These are phyloP conservation scores for Abscondita cerata DNA, from an alignment of 2,888 invertebrate species.

Conservation along the genomic window DNA sequence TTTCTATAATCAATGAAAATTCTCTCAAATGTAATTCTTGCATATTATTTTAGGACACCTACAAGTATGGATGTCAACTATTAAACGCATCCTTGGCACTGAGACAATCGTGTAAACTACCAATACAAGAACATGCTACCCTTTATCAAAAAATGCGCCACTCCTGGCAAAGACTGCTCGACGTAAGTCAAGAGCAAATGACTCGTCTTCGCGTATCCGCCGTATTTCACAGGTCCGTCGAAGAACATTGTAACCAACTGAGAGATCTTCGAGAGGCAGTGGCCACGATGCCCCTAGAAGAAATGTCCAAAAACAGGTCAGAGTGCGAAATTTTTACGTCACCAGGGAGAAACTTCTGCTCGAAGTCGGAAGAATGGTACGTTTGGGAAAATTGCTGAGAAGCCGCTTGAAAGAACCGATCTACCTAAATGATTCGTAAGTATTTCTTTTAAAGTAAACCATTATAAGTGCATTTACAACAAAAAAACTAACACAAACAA, in stretches of 20 bases:
- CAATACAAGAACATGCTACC: slow-evolving; percentile 64
- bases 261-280: slow-evolving; percentile 67
- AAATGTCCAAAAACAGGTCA: slow-evolving; percentile 57
- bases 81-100: slow-evolving; percentile 76
- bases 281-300: slow-evolving; percentile 58
- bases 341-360: slow-evolving; percentile 70
- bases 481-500: too few relatives aligned
- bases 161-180: slow-evolving; percentile 73
- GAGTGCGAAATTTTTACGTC: slow-evolving; percentile 64
- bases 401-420: slow-evolving; percentile 72
- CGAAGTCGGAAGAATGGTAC: slow-evolving; percentile 75
- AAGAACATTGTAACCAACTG: slow-evolving; percentile 69
- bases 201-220: slow-evolving; percentile 77
- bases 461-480: too few relatives aligned
- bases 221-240: slow-evolving; percentile 75
- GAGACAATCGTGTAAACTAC: slow-evolving; percentile 73
- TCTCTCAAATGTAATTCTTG: too few relatives aligned
- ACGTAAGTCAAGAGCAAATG: slow-evolving; percentile 77
- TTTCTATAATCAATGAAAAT: too few relatives aligned
- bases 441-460: not conserved
- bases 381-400: slow-evolving; percentile 71
- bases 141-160: slow-evolving; percentile 66
- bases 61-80: slow-evolving; percentile 81
- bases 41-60: slow-evolving; percentile 74
- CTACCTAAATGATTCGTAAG: slow-evolving; percentile 42